Conservation (phyloP, 2,113 vertebrate genomes). For the Clupea harengus region DNA sequence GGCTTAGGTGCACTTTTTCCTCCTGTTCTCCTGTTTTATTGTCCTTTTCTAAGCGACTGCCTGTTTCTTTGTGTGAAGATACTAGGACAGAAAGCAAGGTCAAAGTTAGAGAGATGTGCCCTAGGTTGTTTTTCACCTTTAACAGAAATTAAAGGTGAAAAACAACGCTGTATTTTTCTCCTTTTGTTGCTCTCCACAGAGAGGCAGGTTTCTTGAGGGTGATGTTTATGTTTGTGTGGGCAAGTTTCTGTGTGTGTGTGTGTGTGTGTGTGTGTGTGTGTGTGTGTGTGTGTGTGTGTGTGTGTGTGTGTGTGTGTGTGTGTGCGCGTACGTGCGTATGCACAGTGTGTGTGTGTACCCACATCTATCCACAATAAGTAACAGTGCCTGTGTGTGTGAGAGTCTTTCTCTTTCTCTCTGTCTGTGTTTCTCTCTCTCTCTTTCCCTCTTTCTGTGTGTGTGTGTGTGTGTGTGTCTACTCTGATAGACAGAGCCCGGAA, state of each 20-base stretch:
- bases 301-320: background rate
- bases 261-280: too few relatives aligned
- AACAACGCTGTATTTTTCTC: too few relatives aligned
- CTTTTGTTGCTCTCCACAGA: background rate
- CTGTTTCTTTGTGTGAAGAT: conserved; percentile 32
- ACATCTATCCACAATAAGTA: background rate
- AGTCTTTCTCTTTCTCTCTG: too few relatives aligned
- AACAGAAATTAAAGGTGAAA: too few relatives aligned
- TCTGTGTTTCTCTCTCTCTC: too few relatives aligned
- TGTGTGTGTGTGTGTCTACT: background rate
- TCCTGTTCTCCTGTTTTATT: background rate
- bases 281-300: background rate
- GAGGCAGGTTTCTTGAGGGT: background rate
- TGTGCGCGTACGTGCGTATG: background rate
- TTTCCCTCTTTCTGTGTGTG: background rate
- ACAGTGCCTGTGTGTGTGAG: background rate
- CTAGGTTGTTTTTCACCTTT: conserved; percentile 1
- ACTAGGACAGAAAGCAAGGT: conserved; percentile 31
- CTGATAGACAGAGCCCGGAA: background rate
- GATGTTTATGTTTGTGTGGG: conserved; percentile 24
- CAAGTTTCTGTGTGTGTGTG: background rate
- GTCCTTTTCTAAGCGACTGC: background rate
- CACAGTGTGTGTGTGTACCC: background rate
- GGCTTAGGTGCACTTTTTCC: conserved; percentile 5
- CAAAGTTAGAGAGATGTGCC: conserved; percentile 20